A percentile compares a stretch with the other conserved stretches of the same genome.
Evolutionary conservation across 1,140 invertebrate species (phyloP).

Genomic region (Trigoniulus corallinus): DNA sequence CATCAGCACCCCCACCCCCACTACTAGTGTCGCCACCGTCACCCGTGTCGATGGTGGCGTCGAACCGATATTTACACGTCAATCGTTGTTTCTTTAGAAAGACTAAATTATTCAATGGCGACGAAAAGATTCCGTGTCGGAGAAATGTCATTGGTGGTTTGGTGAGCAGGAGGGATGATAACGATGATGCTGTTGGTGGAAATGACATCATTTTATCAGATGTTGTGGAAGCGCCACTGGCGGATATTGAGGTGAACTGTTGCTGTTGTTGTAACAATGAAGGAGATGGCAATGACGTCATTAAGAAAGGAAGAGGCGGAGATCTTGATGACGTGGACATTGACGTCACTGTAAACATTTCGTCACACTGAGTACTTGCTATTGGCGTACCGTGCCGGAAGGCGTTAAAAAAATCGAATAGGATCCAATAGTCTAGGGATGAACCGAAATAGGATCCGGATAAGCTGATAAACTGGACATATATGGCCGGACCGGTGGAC

Average conservation of each 20-base stretch:
- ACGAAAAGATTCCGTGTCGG: slow-evolving; percentile 49
- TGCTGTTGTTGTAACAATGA: too few species aligned
- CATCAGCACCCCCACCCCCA: too few species aligned
- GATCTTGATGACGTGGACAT: too few species aligned
- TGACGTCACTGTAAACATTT: slow-evolving; percentile 45
- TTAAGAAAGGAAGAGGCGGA: too few species aligned
- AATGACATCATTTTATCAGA: too few species aligned
- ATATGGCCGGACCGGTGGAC: slow-evolving; percentile 63
- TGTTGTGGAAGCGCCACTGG: too few species aligned
- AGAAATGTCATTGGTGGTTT: too few species aligned
- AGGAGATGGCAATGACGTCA: too few species aligned
- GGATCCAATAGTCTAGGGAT: slow-evolving; percentile 77
- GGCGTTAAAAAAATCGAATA: slow-evolving; percentile 83
- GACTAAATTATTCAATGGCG: slow-evolving; percentile 64
- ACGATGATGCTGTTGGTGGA: too few species aligned
- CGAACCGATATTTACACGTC: slow-evolving; percentile 60
- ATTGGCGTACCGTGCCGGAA: slow-evolving; percentile 63
- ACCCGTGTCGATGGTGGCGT: slow-evolving; percentile 56
- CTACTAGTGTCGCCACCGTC: too few species aligned
- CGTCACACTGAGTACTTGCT: slow-evolving; percentile 60
- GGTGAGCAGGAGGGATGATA: too few species aligned
- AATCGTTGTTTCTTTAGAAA: slow-evolving; percentile 61
- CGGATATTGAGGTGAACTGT: too few species aligned
- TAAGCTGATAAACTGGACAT: slow-evolving; percentile 37
- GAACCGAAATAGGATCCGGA: slow-evolving; percentile 35